Evolutionary conservation across 2,797 vertebrate genomes (phyloP), one percentile per base, ranked within the genome.

Genomic region (Aphelocoma californica): DNA sequence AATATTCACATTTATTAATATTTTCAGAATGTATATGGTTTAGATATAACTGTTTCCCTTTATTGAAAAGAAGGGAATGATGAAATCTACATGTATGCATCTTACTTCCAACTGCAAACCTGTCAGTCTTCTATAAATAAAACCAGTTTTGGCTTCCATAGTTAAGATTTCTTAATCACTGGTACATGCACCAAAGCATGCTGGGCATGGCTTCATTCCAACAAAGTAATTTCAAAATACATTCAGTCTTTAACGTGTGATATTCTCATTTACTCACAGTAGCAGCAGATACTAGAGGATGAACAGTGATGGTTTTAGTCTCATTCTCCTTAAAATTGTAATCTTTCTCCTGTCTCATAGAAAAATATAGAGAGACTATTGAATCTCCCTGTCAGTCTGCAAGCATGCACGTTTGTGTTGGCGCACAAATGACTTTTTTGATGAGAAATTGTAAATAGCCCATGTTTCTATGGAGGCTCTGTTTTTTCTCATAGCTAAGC

Each of bases 371-470:
- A 82, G 73, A 74, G n/a, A 12, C 74, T 48, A 75, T 88, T 90
- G 70, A 93, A 79, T 78, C 6, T 71, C 40, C 18, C 44, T 53
- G 31, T 88, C 53, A 44, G 48, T 73, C 67, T 82, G 72, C 29
- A 14, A 95, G 64, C 57, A 40, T 53, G 73, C 45, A 31, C 14
- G 19, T 92, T 92, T 92, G 77, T 71, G 62, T 93, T 95, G 81
- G 86, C 34, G 40, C 65, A 87, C 81, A 96, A 94, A 89, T 73
- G 64, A 80, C 84, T 84, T 54, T 82, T 60, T 62, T 86, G n/a
- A 84, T 58, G 57, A 88, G 65, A 77, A 95, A 58, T 81, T 92
- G 79, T 79, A 91, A 95, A 92, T 73, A 94, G 45, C 45, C 50
- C 56, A 2, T 86, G 17, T 3, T 81, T 95, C 83, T 95, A 1